Conservation (phyloP, 2,888 invertebrate genomes). For the Ophioninae sp. region DNA sequence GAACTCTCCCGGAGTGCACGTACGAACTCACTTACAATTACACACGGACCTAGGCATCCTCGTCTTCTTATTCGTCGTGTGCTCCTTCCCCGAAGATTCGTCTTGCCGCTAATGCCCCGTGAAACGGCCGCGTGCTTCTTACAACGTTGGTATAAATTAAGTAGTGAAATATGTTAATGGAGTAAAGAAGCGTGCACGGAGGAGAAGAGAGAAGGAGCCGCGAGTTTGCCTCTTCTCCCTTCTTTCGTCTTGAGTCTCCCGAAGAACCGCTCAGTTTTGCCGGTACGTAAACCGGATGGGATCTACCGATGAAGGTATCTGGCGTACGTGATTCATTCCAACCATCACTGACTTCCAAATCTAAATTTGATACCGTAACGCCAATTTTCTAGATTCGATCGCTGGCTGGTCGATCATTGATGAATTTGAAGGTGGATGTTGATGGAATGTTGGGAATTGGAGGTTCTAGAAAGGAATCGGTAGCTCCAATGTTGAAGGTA, state of each 20-base stretch:
- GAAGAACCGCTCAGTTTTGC: conserved; percentile 29
- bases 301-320: conserved; percentile 77
- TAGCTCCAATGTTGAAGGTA: background rate
- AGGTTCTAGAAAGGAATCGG: background rate
- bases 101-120: conserved; percentile 74
- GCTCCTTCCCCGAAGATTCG: conserved; percentile 62
- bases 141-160: conserved; percentile 71
- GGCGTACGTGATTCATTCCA: conserved; percentile 70
- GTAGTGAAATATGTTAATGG: conserved; percentile 78
- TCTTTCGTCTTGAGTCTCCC: conserved; percentile 1
- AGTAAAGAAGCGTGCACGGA: conserved; percentile 60
- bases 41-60: background rate
- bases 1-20: conserved; percentile 17
- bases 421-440: background rate
- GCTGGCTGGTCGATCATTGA: background rate
- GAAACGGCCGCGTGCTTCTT: conserved; percentile 71
- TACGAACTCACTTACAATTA: too few species aligned
- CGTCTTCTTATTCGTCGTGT: conserved; percentile 10
- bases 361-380: conserved; percentile 72
- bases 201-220: conserved; percentile 54
- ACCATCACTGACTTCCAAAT: conserved; percentile 68
- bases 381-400: conserved; percentile 46
- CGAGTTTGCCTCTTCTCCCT: conserved; percentile 8
- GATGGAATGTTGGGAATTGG: background rate
- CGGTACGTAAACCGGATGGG: conserved; percentile 68